A percentile compares a stretch with the other conserved stretches of the same genome.
Conservation (phyloP, 1,140 invertebrate genomes). For the Saxidomus purpurata region DNA sequence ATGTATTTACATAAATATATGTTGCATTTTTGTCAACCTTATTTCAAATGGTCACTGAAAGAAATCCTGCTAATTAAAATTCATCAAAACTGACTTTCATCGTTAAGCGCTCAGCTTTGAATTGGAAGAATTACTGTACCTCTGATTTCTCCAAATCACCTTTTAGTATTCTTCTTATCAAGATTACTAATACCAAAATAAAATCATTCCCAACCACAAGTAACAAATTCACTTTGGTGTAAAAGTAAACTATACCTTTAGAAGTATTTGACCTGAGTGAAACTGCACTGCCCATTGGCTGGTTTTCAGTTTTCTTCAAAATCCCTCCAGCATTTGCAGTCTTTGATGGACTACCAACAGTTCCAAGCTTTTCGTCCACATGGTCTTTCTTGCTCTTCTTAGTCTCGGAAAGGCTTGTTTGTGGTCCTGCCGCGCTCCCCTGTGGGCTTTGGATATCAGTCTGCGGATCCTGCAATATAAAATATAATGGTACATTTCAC, state of each 20-base stretch:
- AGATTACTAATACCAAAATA: no score
- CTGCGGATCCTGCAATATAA: neutral
- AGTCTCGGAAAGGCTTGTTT: neutral
- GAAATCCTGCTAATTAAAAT: no score
- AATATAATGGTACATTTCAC: neutral
- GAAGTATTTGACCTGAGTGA: slow-evolving; percentile 69
- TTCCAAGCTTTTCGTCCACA: slow-evolving; percentile 56
- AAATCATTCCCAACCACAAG: no score
- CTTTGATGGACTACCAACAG: neutral
- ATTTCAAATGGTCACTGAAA: no score
- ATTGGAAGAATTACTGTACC: no score
- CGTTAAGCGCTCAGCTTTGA: no score
- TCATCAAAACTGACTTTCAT: no score
- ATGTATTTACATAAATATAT: no score
- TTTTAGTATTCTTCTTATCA: no score
- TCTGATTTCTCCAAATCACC: no score
- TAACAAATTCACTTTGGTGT: no score
- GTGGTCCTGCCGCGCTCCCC: neutral
- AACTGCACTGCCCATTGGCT: slow-evolving; percentile 68
- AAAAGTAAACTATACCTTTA: slow-evolving; percentile 26
- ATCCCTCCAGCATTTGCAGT: neutral
- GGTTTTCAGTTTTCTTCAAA: neutral
- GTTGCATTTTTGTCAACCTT: no score
- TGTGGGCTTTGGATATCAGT: neutral
- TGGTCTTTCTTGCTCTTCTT: slow-evolving; percentile 62